phyloP scores from a whole-genome alignment of 2,797 vertebrate genomes.

The Ataeniobius toweri region DNA sequence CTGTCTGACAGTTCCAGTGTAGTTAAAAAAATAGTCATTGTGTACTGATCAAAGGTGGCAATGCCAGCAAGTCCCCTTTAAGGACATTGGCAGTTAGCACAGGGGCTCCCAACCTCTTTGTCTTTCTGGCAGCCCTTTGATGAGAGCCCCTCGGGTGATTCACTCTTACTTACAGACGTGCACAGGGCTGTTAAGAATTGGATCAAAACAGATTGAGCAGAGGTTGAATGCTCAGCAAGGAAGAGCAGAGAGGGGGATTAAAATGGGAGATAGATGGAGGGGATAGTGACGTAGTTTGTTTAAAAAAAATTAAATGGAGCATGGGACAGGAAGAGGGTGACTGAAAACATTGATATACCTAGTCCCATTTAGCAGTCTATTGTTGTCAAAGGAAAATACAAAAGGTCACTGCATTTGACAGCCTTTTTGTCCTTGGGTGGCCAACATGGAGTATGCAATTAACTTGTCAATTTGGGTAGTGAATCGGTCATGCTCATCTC shows the following conservation, averaged over 20 bases:
- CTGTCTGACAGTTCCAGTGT: slow-evolving; percentile 37
- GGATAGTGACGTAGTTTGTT: slow-evolving; percentile 39
- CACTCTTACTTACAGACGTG: slow-evolving; percentile 79
- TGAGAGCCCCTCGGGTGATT: slow-evolving; percentile 78
- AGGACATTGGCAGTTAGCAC: slow-evolving; percentile 74
- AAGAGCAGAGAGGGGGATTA: slow-evolving; percentile 55
- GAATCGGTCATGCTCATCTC: slow-evolving; percentile 56
- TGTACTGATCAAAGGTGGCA: slow-evolving; percentile 76
- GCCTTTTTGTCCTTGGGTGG: slow-evolving; percentile 38
- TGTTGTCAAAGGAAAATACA: slow-evolving; percentile 56
- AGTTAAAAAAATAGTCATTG: slow-evolving; percentile 55
- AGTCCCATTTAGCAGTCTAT: slow-evolving; percentile 43
- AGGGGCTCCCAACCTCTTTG: slow-evolving; percentile 71
- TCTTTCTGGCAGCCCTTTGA: slow-evolving; percentile 81
- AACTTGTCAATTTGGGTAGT: slow-evolving; percentile 58
- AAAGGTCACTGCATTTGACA: slow-evolving; percentile 63
- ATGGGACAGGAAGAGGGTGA: slow-evolving; percentile 27
- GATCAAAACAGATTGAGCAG: slow-evolving; percentile 79
- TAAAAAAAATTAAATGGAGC: slow-evolving; percentile 32
- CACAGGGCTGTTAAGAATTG: slow-evolving; percentile 77
- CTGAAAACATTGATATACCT: slow-evolving; percentile 42
- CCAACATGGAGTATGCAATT: slow-evolving; percentile 43
- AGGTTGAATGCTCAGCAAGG: slow-evolving; percentile 58
- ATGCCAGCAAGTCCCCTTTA: slow-evolving; percentile 68
- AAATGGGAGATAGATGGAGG: slow-evolving; percentile 56